Evolutionary conservation across 2,888 invertebrate species (phyloP).

Genomic region (Cyclophora albipunctata): DNA sequence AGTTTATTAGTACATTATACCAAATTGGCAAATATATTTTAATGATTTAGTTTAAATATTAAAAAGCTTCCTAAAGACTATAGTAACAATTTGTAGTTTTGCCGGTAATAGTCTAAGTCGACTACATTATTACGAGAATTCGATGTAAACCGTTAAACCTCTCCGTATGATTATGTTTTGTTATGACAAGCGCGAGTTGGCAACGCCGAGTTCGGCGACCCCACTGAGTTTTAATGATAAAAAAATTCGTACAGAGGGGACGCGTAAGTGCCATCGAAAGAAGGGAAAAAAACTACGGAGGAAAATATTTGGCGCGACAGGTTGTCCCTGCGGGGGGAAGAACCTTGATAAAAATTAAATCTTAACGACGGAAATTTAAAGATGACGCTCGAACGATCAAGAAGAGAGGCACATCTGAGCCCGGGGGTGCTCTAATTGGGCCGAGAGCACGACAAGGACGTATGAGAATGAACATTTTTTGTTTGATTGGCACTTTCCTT

Average conservation of each 20-base stretch:
- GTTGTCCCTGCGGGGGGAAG: constrained; percentile 49
- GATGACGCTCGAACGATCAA: constrained; percentile 75
- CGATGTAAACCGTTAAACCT: constrained; percentile 40
- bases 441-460: constrained; percentile 48
- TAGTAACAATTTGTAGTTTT: too few relatives aligned
- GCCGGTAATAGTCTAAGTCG: too few relatives aligned
- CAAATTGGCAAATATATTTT: too few relatives aligned
- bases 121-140: constrained; percentile 8
- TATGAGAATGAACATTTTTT: constrained; percentile 34
- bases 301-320: constrained; percentile 76
- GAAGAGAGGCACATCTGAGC: constrained; percentile 70
- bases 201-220: constrained; percentile 71
- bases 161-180: constrained; percentile 65
- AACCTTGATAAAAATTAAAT: constrained; percentile 73
- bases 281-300: constrained; percentile 73
- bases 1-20: too few relatives aligned
- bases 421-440: constrained; percentile 70
- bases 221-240: constrained; percentile 75
- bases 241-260: constrained; percentile 74
- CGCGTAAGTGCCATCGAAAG: constrained; percentile 73
- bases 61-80: too few relatives aligned
- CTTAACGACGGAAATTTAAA: constrained; percentile 76
- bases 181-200: constrained; percentile 70
- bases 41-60: too few relatives aligned
- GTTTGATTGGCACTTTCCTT: constrained; percentile 43